Conservation (phyloP, 2,113 vertebrate genomes). For the Cisticola juncidis region DNA sequence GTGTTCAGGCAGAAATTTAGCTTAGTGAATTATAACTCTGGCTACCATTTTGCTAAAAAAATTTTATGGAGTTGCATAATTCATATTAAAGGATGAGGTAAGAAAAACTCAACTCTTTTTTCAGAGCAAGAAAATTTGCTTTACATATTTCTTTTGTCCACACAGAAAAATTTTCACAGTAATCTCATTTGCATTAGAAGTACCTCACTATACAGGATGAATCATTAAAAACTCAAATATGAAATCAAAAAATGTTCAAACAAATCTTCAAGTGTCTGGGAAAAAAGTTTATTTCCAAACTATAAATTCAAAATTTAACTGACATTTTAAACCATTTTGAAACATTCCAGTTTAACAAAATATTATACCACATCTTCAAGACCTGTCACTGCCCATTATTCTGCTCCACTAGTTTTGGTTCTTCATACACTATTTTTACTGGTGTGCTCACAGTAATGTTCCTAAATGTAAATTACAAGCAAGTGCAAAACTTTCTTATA, state of each 20-base stretch:
- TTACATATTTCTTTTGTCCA: not conserved
- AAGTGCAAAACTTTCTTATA: not conserved
- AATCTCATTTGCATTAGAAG: not conserved
- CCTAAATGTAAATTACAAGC: not conserved
- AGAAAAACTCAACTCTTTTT: not conserved
- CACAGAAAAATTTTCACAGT: not conserved
- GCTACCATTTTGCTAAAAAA: not conserved
- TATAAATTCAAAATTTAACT: not conserved
- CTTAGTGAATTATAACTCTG: not conserved
- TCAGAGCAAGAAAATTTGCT: not conserved
- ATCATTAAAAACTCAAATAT: not conserved
- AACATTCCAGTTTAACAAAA: not conserved
- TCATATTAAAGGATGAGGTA: not conserved
- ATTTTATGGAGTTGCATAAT: not conserved
- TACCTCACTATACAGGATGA: not conserved
- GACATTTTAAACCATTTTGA: not conserved
- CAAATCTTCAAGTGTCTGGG: not conserved
- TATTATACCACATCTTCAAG: not conserved
- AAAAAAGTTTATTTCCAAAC: not conserved
- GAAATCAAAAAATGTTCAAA: not conserved
- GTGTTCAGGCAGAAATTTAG: not conserved
- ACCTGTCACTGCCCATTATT: not conserved
- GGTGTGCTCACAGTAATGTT: not conserved
- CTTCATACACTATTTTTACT: not conserved
- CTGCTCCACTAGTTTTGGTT: not conserved